Evolutionary conservation across 2,888 invertebrate species (phyloP).

Genomic region (Stictocephala bisonia): DNA sequence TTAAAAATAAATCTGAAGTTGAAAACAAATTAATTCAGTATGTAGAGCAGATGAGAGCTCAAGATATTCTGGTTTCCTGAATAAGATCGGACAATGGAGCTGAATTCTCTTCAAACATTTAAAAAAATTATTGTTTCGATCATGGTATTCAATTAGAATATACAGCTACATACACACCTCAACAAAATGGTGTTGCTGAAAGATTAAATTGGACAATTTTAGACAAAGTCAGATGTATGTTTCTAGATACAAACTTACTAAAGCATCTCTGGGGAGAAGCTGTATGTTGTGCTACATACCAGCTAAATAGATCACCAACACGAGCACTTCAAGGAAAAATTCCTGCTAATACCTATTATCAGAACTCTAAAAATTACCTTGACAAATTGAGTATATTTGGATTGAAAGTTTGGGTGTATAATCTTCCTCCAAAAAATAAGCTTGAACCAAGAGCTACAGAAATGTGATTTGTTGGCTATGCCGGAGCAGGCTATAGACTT

Average conservation of each 20-base stretch:
- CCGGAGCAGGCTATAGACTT: constrained; percentile 45
- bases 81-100: constrained; percentile 54
- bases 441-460: constrained; percentile 41
- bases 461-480: constrained; percentile 45
- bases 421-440: constrained; percentile 42
- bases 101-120: constrained; percentile 46
- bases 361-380: constrained; percentile 2
- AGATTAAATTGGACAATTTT: constrained; percentile 47
- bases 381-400: constrained; percentile 46
- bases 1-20: too few species aligned
- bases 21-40: too few species aligned
- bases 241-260: constrained; percentile 44
- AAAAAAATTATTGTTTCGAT: constrained; percentile 35
- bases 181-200: constrained; percentile 47
- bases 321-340: constrained; percentile 20
- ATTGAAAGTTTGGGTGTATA: constrained; percentile 45
- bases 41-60: too few species aligned
- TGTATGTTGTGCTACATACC: constrained; percentile 39
- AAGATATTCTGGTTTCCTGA: neutral
- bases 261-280: constrained; percentile 48
- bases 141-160: constrained; percentile 46
- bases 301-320: constrained; percentile 47
- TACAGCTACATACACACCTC: constrained; percentile 45
- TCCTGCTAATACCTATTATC: constrained; percentile 42
- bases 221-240: constrained; percentile 47